These are phyloP conservation scores for Troilus luridus DNA, from an alignment of 2,888 invertebrate genomes.

Conservation along the genomic window DNA sequence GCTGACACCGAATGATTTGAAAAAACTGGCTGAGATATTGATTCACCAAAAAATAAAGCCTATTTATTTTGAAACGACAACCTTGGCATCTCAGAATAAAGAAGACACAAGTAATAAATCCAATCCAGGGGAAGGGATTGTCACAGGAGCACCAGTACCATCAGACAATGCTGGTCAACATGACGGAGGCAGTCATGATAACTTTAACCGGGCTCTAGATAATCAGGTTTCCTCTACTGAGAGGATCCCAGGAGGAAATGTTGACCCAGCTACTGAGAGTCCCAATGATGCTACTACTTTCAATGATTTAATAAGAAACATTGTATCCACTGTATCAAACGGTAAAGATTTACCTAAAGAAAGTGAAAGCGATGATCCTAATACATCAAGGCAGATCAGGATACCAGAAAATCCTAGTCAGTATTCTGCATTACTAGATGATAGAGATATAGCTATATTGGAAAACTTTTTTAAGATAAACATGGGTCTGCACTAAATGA, in stretches of 20 bases:
- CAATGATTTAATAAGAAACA: background rate
- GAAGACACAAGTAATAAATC: background rate
- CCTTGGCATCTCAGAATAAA: background rate
- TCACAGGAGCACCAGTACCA: background rate
- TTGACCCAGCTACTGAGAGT: background rate
- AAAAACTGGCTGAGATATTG: slow-evolving; percentile 64
- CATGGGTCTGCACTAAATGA: slow-evolving; percentile 34
- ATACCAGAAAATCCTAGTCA: slow-evolving; percentile 42
- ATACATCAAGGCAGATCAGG: slow-evolving; percentile 56
- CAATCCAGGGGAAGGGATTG: background rate
- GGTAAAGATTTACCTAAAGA: background rate
- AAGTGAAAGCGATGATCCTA: slow-evolving; percentile 35
- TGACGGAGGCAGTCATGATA: background rate
- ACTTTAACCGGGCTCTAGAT: background rate
- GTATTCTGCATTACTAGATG: slow-evolving; percentile 52
- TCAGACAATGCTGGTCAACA: background rate
- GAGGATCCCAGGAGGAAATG: background rate
- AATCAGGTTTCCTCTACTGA: background rate
- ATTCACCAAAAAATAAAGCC: slow-evolving; percentile 65
- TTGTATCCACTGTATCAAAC: background rate
- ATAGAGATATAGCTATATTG: slow-evolving; percentile 46
- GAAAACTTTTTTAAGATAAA: slow-evolving; percentile 56
- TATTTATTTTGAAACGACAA: background rate
- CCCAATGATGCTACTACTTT: background rate
- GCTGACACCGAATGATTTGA: slow-evolving; percentile 65